Conservation (phyloP, 1,140 invertebrate species). For the Leptonema lineaticorne region DNA sequence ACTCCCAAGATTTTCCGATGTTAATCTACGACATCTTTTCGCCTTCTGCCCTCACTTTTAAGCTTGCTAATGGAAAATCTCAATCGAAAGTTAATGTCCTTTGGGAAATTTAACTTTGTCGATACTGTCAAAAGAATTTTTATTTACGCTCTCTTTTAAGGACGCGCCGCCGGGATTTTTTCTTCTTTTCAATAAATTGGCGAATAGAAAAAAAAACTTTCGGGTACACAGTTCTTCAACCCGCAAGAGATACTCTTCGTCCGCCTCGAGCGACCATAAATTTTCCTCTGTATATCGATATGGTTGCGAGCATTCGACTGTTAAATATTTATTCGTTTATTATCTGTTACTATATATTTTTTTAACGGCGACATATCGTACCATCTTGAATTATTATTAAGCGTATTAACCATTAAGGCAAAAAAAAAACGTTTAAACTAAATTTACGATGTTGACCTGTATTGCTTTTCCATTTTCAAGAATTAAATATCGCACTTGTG, state of each 20-base stretch:
- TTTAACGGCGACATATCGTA: slow-evolving; percentile 16
- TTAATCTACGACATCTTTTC: slow-evolving; percentile 36
- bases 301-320: slow-evolving; percentile 17
- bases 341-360: slow-evolving; percentile 13
- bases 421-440: not conserved
- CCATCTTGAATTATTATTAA: slow-evolving; percentile 16
- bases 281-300: slow-evolving; percentile 13
- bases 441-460: not conserved
- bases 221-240: slow-evolving; percentile 6
- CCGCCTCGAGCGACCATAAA: slow-evolving; percentile 11
- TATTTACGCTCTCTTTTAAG: slow-evolving; percentile 39
- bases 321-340: slow-evolving; percentile 21
- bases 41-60: slow-evolving; percentile 23
- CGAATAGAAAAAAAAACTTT: slow-evolving; percentile 24
- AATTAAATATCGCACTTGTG: too few relatives aligned
- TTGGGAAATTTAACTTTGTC: slow-evolving; percentile 43
- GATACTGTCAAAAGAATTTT: slow-evolving; percentile 43
- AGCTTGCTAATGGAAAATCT: slow-evolving; percentile 41
- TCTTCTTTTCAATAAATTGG: slow-evolving; percentile 41
- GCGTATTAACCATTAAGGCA: slow-evolving; percentile 9
- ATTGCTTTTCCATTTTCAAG: not conserved
- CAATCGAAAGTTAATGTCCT: slow-evolving; percentile 43
- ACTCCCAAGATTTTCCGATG: slow-evolving; percentile 28
- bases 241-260: slow-evolving; percentile 18
- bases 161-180: slow-evolving; percentile 19